Conservation (phyloP, 2,797 vertebrate species). For the Hippocampus kuda region DNA sequence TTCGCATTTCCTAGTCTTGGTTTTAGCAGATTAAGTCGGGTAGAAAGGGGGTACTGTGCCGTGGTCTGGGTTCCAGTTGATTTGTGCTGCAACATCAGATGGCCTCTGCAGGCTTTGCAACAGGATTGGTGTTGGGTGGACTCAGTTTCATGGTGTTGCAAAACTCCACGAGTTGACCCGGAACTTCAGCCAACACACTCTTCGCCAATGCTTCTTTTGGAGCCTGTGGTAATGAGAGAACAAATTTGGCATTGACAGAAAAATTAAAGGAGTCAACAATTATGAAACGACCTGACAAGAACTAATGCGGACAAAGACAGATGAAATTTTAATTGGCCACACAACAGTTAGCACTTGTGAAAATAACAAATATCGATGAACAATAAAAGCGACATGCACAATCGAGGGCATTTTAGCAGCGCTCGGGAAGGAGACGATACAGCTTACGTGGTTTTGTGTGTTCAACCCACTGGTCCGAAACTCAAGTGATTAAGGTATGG, state of each 20-base stretch:
- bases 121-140: constrained; percentile 59
- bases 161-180: constrained; percentile 83
- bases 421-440: neutral
- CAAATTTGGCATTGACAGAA: neutral
- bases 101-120: constrained; percentile 36
- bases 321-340: neutral
- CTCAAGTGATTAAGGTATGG: neutral
- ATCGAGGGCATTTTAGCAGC: neutral
- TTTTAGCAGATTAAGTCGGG: neutral
- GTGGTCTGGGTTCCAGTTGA: neutral
- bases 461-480: neutral
- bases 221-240: constrained; percentile 53
- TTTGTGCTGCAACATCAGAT: constrained; percentile 14
- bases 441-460: neutral
- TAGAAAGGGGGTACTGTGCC: neutral
- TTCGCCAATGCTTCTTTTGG: constrained; percentile 83
- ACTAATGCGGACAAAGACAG: neutral
- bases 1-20: neutral
- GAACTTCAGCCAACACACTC: constrained; percentile 87
- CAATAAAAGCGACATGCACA: neutral
- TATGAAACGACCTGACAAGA: neutral
- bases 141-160: constrained; percentile 78
- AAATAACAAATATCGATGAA: neutral
- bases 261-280: neutral
- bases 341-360: neutral